Base-by-base conservation (phyloP, 2,888 invertebrate species). In the Ametastegia equiseti region DNA sequence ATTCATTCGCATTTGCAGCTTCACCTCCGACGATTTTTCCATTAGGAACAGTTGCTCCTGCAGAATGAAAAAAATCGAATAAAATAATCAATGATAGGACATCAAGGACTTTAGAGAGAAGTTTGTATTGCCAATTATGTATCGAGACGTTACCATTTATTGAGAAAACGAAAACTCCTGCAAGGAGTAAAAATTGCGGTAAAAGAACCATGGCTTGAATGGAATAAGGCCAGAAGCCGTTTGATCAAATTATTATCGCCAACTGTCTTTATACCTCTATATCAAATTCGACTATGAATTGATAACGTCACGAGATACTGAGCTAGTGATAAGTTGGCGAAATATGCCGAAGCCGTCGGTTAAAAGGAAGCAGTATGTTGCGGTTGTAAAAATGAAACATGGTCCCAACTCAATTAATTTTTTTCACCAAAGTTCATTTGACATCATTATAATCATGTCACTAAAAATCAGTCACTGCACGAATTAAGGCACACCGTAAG, bases 1-100 rank as follows among this genome's bases (percentile, higher is more conserved):
- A 83, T 83, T 83, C 82, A 81, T 75, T 81, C 73, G 69, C 65
- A 65, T 36, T 36, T n/a, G 82, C 86, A 83, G 83, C 83, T 80
- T 78, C 73, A 63, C 81, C 85, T 83, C 85, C 86, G 83, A 87
- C 87, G 82, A 78, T 27, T 84, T 84, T 87, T 84, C 86, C 86
- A 77, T 73, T 19, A 33, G 73, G 73, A 19, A 78, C 23, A 27
- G 39, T 23, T 1, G 77, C 77, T 57, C 77, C 77, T 78, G 42
- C 13, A 39, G 39, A 73, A 23, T 3, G 27, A 13, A 19, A 45
- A 47, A 54, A 27, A n/a, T 27, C 0, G 5, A 23, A 19, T 9
- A 19, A 13, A 39, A 13, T 47, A 15, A 13, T 75, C 4, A 4
- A 75, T 19, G n/a, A n/a, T n/a, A n/a, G n/a, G n/a, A n/a, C n/a